Conservation (phyloP, 2,113 vertebrate species). For the Microcebus griseorufus region DNA sequence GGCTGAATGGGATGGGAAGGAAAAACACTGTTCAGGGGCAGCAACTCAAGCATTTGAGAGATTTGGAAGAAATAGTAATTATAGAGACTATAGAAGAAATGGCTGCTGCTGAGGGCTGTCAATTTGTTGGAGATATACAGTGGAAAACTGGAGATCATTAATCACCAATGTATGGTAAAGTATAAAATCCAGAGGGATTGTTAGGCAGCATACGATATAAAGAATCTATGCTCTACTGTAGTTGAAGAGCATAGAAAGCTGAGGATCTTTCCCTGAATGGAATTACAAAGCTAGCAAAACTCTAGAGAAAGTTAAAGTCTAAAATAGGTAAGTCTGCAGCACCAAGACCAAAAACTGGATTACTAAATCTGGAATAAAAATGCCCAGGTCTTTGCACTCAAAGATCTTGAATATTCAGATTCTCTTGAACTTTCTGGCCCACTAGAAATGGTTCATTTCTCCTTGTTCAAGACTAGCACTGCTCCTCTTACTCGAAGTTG, state of each 20-base stretch:
- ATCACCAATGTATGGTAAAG: conserved; percentile 21
- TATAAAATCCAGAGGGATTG: background rate
- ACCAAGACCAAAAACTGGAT: background rate
- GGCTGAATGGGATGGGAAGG: background rate
- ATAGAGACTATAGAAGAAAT: background rate
- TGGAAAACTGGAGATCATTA: conserved; percentile 22
- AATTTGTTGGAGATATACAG: background rate
- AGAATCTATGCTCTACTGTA: conserved; percentile 2
- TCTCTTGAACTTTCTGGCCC: background rate
- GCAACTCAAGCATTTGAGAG: background rate
- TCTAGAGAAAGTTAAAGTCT: background rate
- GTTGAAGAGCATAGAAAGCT: background rate
- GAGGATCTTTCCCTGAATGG: background rate
- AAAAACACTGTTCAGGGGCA: background rate
- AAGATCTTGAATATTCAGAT: background rate
- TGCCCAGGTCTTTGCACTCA: background rate
- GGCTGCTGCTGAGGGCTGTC: background rate
- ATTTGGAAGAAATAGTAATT: background rate
- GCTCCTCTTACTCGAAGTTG: background rate
- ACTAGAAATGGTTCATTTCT: background rate
- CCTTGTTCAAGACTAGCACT: background rate
- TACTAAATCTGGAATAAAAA: background rate
- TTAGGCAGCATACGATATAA: background rate
- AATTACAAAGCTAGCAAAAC: conserved; percentile 22
- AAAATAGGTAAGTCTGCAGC: background rate